These are phyloP conservation scores for Clarias batrachus DNA, from an alignment of 2,113 vertebrate species.

Conservation along the genomic window DNA sequence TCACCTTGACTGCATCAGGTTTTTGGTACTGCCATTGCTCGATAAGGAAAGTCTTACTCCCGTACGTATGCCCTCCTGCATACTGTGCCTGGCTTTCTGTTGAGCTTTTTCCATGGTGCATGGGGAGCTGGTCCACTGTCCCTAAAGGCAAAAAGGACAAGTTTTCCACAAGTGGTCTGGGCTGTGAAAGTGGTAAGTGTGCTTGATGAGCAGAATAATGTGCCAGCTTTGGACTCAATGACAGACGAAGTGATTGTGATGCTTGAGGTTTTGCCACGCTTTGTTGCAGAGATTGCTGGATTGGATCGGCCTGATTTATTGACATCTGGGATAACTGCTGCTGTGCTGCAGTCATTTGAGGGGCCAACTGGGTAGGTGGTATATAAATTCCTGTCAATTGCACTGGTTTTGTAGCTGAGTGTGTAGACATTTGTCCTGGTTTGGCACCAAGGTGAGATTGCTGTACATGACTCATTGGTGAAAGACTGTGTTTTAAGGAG, in stretches of 20 bases:
- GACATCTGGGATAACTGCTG: slow-evolving; percentile 3
- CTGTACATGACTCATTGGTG: slow-evolving; percentile 33
- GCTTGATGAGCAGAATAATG: slow-evolving; percentile 46
- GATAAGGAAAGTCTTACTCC: slow-evolving; percentile 57
- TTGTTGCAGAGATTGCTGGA: slow-evolving; percentile 37
- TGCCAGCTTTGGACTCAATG: slow-evolving; percentile 51
- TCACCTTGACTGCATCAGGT: slow-evolving; percentile 59
- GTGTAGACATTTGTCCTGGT: slow-evolving; percentile 15
- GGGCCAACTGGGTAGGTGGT: slow-evolving; percentile 24
- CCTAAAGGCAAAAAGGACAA: slow-evolving; percentile 26
- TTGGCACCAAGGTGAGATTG: slow-evolving; percentile 33
- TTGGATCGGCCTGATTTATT: slow-evolving; percentile 35
- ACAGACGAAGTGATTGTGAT: slow-evolving; percentile 37
- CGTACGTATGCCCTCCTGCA: slow-evolving; percentile 48
- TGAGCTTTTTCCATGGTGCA: slow-evolving; percentile 7
- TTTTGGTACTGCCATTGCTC: slow-evolving; percentile 59
- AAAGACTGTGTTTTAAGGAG: slow-evolving; percentile 30
- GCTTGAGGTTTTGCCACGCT: slow-evolving; percentile 36
- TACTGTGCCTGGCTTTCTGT: slow-evolving; percentile 38
- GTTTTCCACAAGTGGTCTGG: not conserved
- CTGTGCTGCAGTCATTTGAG: slow-evolving; percentile 13
- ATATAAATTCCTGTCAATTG: slow-evolving; percentile 16
- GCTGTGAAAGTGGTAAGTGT: slow-evolving; percentile 35
- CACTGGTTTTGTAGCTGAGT: slow-evolving; percentile 22
- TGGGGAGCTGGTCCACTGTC: slow-evolving; percentile 41